Conservation (phyloP, 2,113 vertebrate genomes). For the Saccopteryx bilineata region DNA sequence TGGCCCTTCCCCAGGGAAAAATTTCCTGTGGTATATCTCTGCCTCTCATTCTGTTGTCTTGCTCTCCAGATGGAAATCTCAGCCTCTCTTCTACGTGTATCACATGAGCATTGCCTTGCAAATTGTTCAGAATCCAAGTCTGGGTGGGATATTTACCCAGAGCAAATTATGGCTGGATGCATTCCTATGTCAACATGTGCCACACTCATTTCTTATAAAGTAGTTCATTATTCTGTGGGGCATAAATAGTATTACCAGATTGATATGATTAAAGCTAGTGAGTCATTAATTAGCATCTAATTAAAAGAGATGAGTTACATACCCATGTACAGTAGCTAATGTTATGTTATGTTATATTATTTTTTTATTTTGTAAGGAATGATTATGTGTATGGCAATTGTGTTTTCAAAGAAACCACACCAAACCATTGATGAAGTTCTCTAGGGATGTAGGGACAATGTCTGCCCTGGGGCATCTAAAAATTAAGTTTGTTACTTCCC, state of each 20-base stretch:
- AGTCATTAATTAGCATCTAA: constrained; percentile 89
- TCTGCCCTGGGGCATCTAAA: constrained; percentile 30
- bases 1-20: neutral
- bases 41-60: neutral
- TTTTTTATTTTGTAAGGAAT: neutral
- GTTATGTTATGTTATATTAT: constrained; percentile 54
- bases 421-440: constrained; percentile 50
- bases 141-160: constrained; percentile 86
- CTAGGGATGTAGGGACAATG: neutral
- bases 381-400: constrained; percentile 76
- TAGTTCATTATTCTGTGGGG: constrained; percentile 88
- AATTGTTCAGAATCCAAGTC: constrained; percentile 84
- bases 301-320: constrained; percentile 86
- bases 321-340: constrained; percentile 80
- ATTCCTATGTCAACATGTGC: constrained; percentile 87
- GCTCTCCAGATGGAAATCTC: neutral
- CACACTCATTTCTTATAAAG: constrained; percentile 86
- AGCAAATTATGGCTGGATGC: constrained; percentile 86
- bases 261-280: constrained; percentile 87
- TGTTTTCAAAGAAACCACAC: constrained; percentile 75
- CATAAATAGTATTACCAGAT: constrained; percentile 88
- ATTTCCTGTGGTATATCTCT: constrained; percentile 3
- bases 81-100: neutral
- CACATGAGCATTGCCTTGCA: constrained; percentile 69
- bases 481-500: constrained; percentile 53